Conservation (phyloP, 2,113 vertebrate genomes). For the Formicarius rufipectus region DNA sequence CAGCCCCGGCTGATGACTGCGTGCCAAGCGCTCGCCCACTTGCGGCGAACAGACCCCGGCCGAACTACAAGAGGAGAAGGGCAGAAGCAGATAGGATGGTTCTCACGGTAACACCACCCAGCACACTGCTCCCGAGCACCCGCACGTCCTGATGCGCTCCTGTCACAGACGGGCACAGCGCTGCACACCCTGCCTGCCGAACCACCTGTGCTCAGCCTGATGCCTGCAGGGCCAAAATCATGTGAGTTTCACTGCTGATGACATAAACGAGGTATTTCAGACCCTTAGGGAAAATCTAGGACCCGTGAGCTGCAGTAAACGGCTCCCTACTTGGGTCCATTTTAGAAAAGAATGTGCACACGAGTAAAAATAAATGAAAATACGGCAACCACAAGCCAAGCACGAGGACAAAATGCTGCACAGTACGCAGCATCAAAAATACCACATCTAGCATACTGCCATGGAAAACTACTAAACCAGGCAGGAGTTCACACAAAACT, state of each 20-base stretch:
- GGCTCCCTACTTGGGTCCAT: background rate
- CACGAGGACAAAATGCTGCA: fast-evolving
- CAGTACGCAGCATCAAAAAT: background rate
- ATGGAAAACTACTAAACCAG: background rate
- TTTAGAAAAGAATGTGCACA: background rate
- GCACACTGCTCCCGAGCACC: fast-evolving
- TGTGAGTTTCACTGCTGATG: background rate
- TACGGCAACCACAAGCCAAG: background rate
- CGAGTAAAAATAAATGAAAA: background rate
- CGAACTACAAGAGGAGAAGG: background rate
- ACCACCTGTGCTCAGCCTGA: background rate
- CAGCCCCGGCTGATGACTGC: background rate
- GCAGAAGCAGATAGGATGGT: background rate
- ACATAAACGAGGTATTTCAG: background rate
- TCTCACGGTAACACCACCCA: background rate
- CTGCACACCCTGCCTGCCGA: fast-evolving
- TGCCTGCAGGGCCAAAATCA: fast-evolving
- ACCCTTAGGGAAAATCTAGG: background rate
- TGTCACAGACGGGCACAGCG: fast-evolving
- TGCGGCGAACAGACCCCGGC: background rate
- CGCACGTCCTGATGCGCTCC: fast-evolving
- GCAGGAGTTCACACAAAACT: background rate
- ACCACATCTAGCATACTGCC: fast-evolving
- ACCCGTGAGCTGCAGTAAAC: background rate
- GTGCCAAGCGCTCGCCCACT: background rate